Base-by-base conservation (phyloP, 2,113 vertebrate genomes). In the Sisor rabdophorus region DNA sequence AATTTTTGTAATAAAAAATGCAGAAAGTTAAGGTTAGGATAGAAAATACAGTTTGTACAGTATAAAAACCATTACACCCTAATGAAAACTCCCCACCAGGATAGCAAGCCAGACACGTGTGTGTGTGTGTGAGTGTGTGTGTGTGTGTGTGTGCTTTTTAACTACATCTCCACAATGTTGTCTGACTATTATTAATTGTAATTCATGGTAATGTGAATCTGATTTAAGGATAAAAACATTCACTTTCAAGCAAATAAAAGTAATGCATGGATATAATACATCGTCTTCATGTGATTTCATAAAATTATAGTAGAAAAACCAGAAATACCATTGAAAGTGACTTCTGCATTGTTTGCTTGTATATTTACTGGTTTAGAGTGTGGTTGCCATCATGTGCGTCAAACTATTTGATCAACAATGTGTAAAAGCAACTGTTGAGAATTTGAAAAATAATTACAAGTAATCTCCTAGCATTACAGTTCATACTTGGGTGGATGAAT, bases 151-250 rank as follows among this genome's bases (percentile, higher is more conserved):
- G 6, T 36, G 32, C 3, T 36, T 2, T 36, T 2, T 36, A 6
- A 6, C 3, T 36, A 6, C 6, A 6, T 36, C 3, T 6, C 3
- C 6, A 3, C 6, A 3, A 6, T 36, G 32, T 36, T 36, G 2
- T 36, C 6, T 36, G 32, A 36, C 32, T 36, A 36, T 36, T 3
- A 13, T 16, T 16, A 50, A 16, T 16, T 16, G 15, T 67, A 48
- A 67, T 47, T 67, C 24, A 67, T 47, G 40, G 64, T 48, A 67
- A 47, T 26, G 64, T 24, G 64, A 67, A 40, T 67, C 64, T 67
- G 64, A 65, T 65, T 65, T 65, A 4, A 30, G 30, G 63, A 67
- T 67, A 26, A 50, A 67, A 26, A 48, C 63, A 26, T 67, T 48
- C 13, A 48, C 61, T 32, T 64, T 44, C 4, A 5, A 22, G 22